phyloP scores from a whole-genome alignment of 1,140 invertebrate genomes.

The Conopomorpha cramerella region DNA sequence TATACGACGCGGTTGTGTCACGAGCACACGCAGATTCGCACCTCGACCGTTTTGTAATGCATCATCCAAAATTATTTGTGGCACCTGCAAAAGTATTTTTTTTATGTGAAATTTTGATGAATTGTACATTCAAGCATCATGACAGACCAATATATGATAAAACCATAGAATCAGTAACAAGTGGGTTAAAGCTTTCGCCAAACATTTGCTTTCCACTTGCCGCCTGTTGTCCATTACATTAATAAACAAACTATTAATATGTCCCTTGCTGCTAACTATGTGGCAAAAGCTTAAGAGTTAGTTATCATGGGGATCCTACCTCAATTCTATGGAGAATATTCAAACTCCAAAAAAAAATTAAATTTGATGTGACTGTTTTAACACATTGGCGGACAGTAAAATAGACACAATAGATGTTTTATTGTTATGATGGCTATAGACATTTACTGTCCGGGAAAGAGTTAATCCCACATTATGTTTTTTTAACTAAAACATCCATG shows the following conservation, averaged over 20 bases:
- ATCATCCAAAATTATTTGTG: constrained; percentile 87
- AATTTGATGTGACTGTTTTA: too few species aligned
- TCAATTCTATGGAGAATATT: too few species aligned
- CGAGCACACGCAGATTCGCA: constrained; percentile 79
- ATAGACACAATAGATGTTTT: too few species aligned
- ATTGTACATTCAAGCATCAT: background rate
- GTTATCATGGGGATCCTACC: too few species aligned
- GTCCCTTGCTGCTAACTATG: too few species aligned
- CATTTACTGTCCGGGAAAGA: too few species aligned
- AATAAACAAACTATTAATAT: constrained; percentile 1
- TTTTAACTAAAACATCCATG: too few species aligned
- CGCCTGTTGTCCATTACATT: background rate
- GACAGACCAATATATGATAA: background rate
- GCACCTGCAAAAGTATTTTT: too few species aligned
- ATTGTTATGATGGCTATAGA: too few species aligned
- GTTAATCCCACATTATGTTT: too few species aligned
- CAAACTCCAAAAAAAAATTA: background rate
- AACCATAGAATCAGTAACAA: background rate
- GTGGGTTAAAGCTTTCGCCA: background rate
- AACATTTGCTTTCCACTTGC: background rate
- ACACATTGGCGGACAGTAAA: too few species aligned
- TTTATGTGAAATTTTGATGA: background rate
- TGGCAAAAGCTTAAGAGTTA: too few species aligned
- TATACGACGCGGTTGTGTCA: constrained; percentile 92
- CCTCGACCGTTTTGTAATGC: constrained; percentile 70